Base-by-base conservation (phyloP, 2,113 vertebrate genomes). In the Montifringilla adamsi region DNA sequence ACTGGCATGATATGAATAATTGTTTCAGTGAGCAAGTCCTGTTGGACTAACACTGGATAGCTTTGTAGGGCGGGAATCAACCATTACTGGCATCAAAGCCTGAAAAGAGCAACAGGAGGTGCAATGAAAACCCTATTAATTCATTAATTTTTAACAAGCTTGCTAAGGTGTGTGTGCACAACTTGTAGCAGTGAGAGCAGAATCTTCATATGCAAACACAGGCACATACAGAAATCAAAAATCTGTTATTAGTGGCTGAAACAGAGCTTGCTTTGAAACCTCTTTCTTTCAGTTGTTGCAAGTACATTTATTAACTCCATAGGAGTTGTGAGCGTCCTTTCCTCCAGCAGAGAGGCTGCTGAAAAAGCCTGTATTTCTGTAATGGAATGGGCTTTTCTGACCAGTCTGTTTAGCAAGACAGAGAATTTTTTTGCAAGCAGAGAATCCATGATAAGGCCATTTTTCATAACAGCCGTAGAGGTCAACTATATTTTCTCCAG, bases 1-100 rank as follows among this genome's bases (percentile, higher is more conserved):
- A 28, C 35, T 27, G 39, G 10, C 4, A 31, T 21, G 30, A 20
- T 35, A 4, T 1, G 1, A 43, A 1, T 12, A 10, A 49, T 17
- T 23, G 22, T 28, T 76, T 70, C 56, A 75, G 35, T 30, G 15
- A 33, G 39, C 8, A 50, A 20, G 14, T 67, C 39, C 26, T 67
- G 43, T 19, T 75, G 70, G 39, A 55, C 6, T 55, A 49, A n/a
- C 8, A 10, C 11, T 4, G 21, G 39, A 20, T n/a, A 46, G 27
- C 14, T n/a, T 27, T 14, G 9, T 6, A 68, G 81, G 76, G 24
- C 13, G 84, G 52, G 20, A 78, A 19, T 64, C 50, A 91, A 46
- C 37, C 5, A 39, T 35, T 43, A 64, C 27, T 39, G 37, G 18
- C 35, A 59, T 33, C 53, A 17, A 2, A 10, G 23, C 56, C 49